phyloP scores from a whole-genome alignment of 2,113 vertebrate species.

The Tautogolabrus adspersus region DNA sequence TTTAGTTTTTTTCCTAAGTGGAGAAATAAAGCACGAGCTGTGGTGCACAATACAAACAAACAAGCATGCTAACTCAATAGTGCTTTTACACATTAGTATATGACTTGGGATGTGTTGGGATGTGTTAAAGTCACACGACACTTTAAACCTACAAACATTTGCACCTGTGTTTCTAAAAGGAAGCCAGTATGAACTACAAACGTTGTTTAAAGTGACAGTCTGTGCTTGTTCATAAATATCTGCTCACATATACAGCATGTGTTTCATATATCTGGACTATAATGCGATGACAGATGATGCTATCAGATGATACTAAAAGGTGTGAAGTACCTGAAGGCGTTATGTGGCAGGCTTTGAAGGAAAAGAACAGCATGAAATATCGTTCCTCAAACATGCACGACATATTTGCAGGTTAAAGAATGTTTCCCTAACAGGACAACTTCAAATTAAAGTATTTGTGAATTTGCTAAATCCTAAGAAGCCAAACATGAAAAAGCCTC shows the following conservation, averaged over 20 bases:
- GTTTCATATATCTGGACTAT: neutral
- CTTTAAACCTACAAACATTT: too few species aligned
- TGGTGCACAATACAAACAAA: neutral
- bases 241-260: neutral
- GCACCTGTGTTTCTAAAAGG: too few species aligned
- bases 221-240: neutral
- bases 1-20: neutral
- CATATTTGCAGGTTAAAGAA: conserved; percentile 41
- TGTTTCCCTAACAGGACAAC: neutral
- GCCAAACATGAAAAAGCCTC: neutral
- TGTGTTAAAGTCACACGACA: neutral
- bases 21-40: neutral
- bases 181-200: neutral
- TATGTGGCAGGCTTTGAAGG: conserved; percentile 91
- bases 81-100: neutral
- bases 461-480: too few species aligned
- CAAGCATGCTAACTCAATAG: neutral
- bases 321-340: conserved; percentile 90
- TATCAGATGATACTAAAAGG: conserved; percentile 66
- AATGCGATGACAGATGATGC: conserved; percentile 4
- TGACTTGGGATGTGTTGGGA: too few species aligned
- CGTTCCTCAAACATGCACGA: conserved; percentile 73
- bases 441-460: neutral
- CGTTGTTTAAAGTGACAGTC: neutral
- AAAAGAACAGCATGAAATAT: conserved; percentile 85